Evolutionary conservation across 2,113 vertebrate species (phyloP), one percentile per base, ranked within the genome.

Genomic region (Oceanites oceanicus): DNA sequence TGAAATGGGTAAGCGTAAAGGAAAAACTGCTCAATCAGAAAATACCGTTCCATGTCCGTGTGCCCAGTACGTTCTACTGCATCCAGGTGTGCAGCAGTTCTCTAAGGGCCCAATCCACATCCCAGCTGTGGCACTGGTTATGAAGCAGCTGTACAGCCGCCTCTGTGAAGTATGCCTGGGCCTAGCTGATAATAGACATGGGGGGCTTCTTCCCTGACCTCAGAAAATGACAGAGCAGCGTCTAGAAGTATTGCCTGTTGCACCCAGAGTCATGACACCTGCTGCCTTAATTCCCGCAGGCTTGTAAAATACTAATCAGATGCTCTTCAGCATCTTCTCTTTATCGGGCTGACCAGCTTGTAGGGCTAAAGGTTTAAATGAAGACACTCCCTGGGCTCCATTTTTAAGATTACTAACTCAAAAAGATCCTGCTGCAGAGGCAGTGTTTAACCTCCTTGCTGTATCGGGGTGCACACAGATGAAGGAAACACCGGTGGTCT

Each of bases 21-120:
- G 73, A 58, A 45, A 76, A 72, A 8, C 10, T 10, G 44, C 40
- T 34, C 30, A 0, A 3, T 13, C 23, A 62, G 47, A 13, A 45
- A 36, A 49, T 0, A 3, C 0, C 13, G 20, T 19, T 47, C 17
- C 30, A 3, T 0, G 1, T 16, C n/a, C 20, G 0, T 0, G 3
- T 53, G 40, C 16, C n/a, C 11, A 1, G 19, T 2, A 6, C 2
- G 5, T 42, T n/a, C 38, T 30, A 1, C 72, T 5, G 17, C 36
- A 19, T 3, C 32, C 62, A 17, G 19, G 10, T 6, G 1, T 30
- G 62, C 36, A 55, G 38, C n/a, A 0, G 3, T 5, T 58, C 68
- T 67, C 59, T 6, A 3, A 13, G 61, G 65, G n/a, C 32, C 25
- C 6, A 9, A 3, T 3, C 36, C 19, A 7, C 30, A n/a, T 21